Base-by-base conservation (phyloP, 2,888 invertebrate genomes). In the Odontocolon sp. region DNA sequence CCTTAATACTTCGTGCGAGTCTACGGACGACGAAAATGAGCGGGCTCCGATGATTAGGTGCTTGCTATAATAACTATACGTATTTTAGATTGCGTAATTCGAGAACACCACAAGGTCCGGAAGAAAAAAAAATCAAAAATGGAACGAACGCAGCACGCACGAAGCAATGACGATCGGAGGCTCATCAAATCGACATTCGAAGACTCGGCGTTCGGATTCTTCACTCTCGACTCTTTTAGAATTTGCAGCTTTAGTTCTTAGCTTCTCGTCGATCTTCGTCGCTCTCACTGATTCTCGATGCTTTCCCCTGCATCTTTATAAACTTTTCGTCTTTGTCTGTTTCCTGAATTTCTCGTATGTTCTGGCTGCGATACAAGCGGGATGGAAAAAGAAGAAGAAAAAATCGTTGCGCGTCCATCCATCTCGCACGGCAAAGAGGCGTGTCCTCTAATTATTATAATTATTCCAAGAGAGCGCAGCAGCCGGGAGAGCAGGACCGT, bases 381-480 rank as follows among this genome's bases (percentile, higher is more conserved):
- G 28, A 38, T 5, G 9, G 23, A 18, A 54, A 68, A 21, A 71
- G 38, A 74, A 18, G 36, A 64, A 38, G 42, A 68, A 74, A 67
- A 78, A 57, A 71, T 72, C 81, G 79, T 69, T 33, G 79, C 83
- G 83, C 86, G 81, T 85, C 86, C 84, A 86, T 87, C 84, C 82
- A 83, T 85, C 85, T 88, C 87, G 73, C 82, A 83, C 78, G 80
- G 83, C 81, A 80, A 80, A 80, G 78, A 81, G 87, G 87, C 87
- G 88, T 86, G 85, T 86, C 83, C 83, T 80, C 85, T 88, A 87
- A 90, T 90, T 90, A 90, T 90, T 89, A 89, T 90, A 90, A 90
- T 90, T 88, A 90, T 89, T 87, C 83, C 80, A 81, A 83, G 83
- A 83, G 84, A 79, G 78, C 75, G 82, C 79, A 78, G 80, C 59